These are phyloP conservation scores for Xiphorhynchus erythropygius DNA, from an alignment of 2,797 vertebrate species.

Conservation along the genomic window DNA sequence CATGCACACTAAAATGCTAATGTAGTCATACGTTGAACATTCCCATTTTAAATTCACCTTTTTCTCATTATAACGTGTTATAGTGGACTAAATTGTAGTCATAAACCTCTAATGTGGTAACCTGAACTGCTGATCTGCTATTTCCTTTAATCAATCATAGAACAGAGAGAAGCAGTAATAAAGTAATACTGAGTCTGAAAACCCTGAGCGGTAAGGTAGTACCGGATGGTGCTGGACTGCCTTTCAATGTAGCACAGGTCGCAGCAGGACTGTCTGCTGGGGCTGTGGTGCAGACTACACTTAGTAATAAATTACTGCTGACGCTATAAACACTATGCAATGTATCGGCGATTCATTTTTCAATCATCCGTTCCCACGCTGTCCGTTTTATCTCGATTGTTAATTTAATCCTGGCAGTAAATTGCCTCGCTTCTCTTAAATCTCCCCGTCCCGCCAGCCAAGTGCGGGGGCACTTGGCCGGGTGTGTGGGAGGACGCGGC, in stretches of 20 bases:
- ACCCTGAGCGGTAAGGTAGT: too few species aligned
- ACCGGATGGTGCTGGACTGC: rapidly evolving
- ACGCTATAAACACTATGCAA: rapidly evolving
- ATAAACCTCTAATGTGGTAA: neutral
- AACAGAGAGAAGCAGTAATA: neutral
- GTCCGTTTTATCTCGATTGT: neutral
- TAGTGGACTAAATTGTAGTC: neutral
- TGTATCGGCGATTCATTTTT: neutral
- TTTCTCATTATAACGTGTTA: neutral
- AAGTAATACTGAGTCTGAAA: neutral
- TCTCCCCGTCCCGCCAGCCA: neutral
- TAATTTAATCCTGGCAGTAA: neutral
- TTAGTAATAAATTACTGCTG: neutral
- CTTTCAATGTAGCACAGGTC: rapidly evolving
- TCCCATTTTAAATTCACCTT: neutral
- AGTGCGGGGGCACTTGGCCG: neutral
- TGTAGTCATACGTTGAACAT: neutral
- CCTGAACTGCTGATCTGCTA: neutral
- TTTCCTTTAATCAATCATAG: neutral
- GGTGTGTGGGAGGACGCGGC: neutral
- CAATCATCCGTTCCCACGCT: neutral
- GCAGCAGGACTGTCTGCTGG: neutral
- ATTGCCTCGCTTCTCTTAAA: neutral
- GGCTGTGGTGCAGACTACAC: neutral
- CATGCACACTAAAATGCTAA: neutral